These are phyloP conservation scores for Parapristionchus giblindavisi DNA, from an alignment of 2,888 invertebrate species.

Conservation along the genomic window DNA sequence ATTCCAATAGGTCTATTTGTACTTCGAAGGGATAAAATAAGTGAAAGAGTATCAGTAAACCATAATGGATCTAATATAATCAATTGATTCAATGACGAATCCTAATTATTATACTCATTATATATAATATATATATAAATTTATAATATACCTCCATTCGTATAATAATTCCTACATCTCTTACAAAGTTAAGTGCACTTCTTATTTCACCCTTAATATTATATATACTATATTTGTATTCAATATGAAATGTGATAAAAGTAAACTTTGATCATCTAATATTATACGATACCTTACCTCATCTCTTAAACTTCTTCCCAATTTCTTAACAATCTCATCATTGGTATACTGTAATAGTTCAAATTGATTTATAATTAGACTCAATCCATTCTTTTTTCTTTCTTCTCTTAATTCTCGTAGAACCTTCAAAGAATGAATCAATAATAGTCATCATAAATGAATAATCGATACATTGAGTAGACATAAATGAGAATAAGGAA, in stretches of 20 bases:
- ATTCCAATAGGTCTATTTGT: constrained; percentile 1
- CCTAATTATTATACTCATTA: too few relatives aligned
- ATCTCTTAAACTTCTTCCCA: constrained; percentile 27
- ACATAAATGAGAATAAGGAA: constrained; percentile 10
- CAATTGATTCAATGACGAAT: constrained; percentile 89
- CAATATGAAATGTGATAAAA: not conserved
- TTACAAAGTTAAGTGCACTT: constrained; percentile 94
- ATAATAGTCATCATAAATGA: not conserved
- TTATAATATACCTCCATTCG: too few relatives aligned
- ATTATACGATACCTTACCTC: constrained; percentile 6
- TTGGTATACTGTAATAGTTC: constrained; percentile 75
- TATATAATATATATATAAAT: too few relatives aligned
- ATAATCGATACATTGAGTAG: constrained; percentile 9
- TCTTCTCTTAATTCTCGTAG: constrained; percentile 76
- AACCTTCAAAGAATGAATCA: not conserved
- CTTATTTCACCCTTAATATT: constrained; percentile 80
- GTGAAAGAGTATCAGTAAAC: constrained; percentile 96
- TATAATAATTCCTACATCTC: constrained; percentile 76
- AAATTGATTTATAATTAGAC: constrained; percentile 85
- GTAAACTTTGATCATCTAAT: not conserved
- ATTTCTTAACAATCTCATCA: constrained; percentile 5
- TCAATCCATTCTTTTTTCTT: constrained; percentile 75
- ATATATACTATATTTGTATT: not conserved
- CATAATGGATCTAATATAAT: constrained; percentile 98
- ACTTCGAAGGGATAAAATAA: constrained; percentile 81